A percentile compares a stretch with the other conserved stretches of the same genome.
Evolutionary conservation across 2,113 vertebrate genomes (phyloP).

Genomic region (Megalops atlanticus): DNA sequence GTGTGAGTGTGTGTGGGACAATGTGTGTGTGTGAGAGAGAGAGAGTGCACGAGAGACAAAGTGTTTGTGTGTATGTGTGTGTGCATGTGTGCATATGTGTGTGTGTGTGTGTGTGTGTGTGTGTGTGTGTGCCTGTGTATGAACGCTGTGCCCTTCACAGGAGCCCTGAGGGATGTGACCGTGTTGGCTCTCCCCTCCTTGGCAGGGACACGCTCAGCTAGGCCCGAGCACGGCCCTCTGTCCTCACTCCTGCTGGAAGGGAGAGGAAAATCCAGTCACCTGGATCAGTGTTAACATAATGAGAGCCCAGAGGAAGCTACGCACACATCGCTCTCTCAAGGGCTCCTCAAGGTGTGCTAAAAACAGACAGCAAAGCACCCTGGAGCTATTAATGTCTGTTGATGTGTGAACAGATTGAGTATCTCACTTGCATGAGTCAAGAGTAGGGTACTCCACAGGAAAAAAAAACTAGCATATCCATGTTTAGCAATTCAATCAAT

Average conservation of each 20-base stretch:
- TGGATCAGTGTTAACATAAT: background rate
- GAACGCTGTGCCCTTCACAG: background rate
- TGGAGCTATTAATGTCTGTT: too few species aligned
- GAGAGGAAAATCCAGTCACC: background rate
- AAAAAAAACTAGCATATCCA: background rate
- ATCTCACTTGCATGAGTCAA: background rate
- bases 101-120: slow-evolving; percentile 4
- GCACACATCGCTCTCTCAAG: background rate
- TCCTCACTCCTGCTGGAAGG: background rate
- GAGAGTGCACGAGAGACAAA: too few species aligned
- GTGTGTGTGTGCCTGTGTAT: slow-evolving; percentile 36
- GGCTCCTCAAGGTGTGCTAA: slow-evolving; percentile 23
- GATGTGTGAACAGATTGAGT: background rate
- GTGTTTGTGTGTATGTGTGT: background rate
- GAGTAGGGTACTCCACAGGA: background rate
- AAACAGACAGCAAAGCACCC: background rate
- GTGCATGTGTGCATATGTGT: slow-evolving; percentile 21
- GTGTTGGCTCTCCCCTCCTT: slow-evolving; percentile 13
- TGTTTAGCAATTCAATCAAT: background rate
- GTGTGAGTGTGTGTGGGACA: background rate
- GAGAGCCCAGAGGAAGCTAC: background rate
- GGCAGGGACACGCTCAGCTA: background rate
- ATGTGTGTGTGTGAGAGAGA: slow-evolving; percentile 45
- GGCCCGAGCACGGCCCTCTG: background rate
- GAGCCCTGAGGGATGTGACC: background rate